Evolutionary conservation across 2,888 invertebrate species (phyloP).

Genomic region (Trachelus troglodyta): DNA sequence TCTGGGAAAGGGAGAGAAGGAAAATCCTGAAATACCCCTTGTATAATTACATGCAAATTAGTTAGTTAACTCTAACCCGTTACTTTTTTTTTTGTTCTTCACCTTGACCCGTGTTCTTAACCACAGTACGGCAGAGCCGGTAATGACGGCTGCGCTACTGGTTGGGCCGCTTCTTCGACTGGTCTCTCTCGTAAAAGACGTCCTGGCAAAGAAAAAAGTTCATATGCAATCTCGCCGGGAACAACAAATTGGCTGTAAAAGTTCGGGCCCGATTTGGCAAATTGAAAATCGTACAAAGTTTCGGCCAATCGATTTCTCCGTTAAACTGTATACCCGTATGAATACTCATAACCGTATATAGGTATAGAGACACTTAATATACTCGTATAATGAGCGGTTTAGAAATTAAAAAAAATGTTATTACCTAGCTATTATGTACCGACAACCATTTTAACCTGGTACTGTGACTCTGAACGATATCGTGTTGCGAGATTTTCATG

Average conservation of each 20-base stretch:
- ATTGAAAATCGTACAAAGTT: conserved; percentile 11
- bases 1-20: too few relatives aligned
- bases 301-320: too few relatives aligned
- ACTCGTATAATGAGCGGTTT: too few relatives aligned
- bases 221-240: conserved; percentile 21
- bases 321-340: too few relatives aligned
- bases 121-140: neutral
- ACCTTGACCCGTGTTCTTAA: neutral
- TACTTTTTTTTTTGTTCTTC: conserved; percentile 1
- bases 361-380: too few relatives aligned
- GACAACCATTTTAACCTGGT: too few relatives aligned
- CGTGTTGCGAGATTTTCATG: too few relatives aligned
- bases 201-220: neutral
- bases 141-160: conserved; percentile 11
- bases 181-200: neutral
- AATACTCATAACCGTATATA: too few relatives aligned
- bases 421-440: too few relatives aligned
- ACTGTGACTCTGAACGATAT: too few relatives aligned
- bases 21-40: too few relatives aligned
- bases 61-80: conserved; percentile 27
- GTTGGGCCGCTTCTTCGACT: conserved; percentile 1
- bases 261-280: conserved; percentile 14
- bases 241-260: conserved; percentile 30
- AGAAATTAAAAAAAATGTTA: too few relatives aligned
- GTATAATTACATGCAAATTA: conserved; percentile 32